Percentiles rank a stretch among this genome's conserved stretches.
Evolutionary conservation across 2,797 vertebrate genomes (phyloP).

Genomic region (Channa striata): DNA sequence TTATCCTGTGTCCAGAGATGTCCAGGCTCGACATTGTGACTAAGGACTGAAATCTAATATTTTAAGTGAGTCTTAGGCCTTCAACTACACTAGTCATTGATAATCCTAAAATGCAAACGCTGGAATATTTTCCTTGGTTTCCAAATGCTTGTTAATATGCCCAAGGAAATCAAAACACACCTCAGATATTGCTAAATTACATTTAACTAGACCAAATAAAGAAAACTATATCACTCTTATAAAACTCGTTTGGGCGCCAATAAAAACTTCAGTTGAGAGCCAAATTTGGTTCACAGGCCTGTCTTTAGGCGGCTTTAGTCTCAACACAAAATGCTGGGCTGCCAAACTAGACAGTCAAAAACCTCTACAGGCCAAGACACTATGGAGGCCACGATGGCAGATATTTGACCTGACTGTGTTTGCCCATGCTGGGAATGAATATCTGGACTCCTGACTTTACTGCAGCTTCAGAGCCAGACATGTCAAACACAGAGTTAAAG

Average conservation of each 20-base stretch:
- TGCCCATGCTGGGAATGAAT: slow-evolving; percentile 55
- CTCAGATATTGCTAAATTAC: slow-evolving; percentile 62
- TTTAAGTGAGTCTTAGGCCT: neutral
- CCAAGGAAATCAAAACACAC: slow-evolving; percentile 66
- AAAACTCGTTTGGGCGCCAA: slow-evolving; percentile 42
- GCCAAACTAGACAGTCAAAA: slow-evolving; percentile 47
- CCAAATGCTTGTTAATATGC: slow-evolving; percentile 51
- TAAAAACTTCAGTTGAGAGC: slow-evolving; percentile 34
- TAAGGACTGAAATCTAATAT: slow-evolving; percentile 5
- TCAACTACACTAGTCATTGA: slow-evolving; percentile 15
- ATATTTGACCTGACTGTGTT: slow-evolving; percentile 63
- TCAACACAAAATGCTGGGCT: slow-evolving; percentile 50
- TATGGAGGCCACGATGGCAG: slow-evolving; percentile 46
- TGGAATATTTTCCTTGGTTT: slow-evolving; percentile 57
- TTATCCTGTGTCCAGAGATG: neutral
- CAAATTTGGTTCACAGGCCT: slow-evolving; percentile 49
- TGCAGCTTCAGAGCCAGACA: slow-evolving; percentile 63
- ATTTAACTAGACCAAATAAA: slow-evolving; percentile 55
- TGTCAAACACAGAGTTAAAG: slow-evolving; percentile 65
- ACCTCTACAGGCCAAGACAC: slow-evolving; percentile 25
- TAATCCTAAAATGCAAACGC: slow-evolving; percentile 31
- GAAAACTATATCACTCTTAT: slow-evolving; percentile 40
- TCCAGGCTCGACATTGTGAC: neutral
- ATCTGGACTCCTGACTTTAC: slow-evolving; percentile 46
- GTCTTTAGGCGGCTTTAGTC: slow-evolving; percentile 38